A percentile compares a stretch with the other conserved stretches of the same genome.
These are phyloP conservation scores for Drosophila punjabiensis DNA, from an alignment of 1,140 invertebrate genomes.

Conservation along the genomic window DNA sequence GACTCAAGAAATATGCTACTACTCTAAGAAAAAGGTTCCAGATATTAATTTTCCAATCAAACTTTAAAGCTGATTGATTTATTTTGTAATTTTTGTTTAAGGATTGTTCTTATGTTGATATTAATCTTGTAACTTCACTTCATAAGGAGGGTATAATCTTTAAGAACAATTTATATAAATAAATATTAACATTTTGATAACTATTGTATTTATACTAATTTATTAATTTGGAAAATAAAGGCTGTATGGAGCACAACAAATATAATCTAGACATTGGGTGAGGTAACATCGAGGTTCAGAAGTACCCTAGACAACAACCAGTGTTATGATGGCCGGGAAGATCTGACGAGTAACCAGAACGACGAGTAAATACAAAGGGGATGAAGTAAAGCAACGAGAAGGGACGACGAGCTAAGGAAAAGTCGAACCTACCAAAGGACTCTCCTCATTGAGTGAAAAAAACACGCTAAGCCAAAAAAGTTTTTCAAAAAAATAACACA, in stretches of 20 bases:
- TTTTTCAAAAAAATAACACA: no score
- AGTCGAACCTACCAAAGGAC: no score
- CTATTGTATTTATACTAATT: not conserved
- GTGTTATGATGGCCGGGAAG: no score
- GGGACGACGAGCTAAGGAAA: no score
- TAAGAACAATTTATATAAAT: not conserved
- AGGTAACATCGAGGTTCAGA: no score
- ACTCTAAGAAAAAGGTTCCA: not conserved
- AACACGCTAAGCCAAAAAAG: no score
- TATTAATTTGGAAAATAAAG: not conserved
- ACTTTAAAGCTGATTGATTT: not conserved
- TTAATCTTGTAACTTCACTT: not conserved
- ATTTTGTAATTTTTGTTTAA: not conserved
- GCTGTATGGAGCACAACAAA: not conserved
- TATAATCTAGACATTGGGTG: not conserved
- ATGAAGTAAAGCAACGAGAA: not conserved
- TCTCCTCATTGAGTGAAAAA: no score
- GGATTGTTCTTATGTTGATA: not conserved
- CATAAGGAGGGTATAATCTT: not conserved
- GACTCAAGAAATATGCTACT: not conserved
- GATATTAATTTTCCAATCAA: not conserved
- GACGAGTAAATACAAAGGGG: not conserved
- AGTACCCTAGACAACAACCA: no score
- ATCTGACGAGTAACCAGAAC: no score
- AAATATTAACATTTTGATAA: not conserved